Evolutionary conservation across 2,113 vertebrate genomes (phyloP).

Genomic region (Circaetus cinerascens): DNA sequence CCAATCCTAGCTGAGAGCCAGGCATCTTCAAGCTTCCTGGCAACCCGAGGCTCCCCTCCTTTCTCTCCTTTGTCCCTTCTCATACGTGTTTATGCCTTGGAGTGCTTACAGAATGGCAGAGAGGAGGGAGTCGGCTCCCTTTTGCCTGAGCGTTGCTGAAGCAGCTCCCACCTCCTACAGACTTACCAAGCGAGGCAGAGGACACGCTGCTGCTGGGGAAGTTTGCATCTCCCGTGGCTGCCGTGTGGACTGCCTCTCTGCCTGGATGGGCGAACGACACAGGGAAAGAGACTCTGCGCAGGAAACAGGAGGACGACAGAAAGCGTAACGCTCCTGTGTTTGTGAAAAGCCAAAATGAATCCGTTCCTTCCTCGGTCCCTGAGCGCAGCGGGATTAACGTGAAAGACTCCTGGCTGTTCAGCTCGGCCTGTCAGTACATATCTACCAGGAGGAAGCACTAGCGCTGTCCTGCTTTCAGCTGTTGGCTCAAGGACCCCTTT

Average conservation of each 20-base stretch:
- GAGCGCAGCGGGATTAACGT: neutral
- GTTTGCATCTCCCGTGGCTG: neutral
- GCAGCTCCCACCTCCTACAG: neutral
- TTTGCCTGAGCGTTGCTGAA: neutral
- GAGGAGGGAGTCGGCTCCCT: neutral
- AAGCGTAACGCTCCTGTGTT: neutral
- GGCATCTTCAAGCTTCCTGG: neutral
- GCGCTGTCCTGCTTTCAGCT: neutral
- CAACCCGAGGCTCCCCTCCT: neutral
- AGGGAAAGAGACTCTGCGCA: neutral
- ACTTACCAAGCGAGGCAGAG: neutral
- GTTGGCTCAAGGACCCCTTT: neutral
- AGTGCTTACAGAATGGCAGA: neutral
- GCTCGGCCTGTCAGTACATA: neutral
- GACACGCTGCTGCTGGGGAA: neutral
- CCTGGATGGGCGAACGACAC: neutral
- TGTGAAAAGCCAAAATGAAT: neutral
- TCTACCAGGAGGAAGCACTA: neutral
- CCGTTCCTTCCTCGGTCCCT: neutral
- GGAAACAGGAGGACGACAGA: neutral
- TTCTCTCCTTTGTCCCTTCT: neutral
- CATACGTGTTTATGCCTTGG: neutral
- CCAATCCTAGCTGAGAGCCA: slow-evolving; percentile 1
- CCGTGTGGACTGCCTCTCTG: neutral
- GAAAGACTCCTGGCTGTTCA: neutral